These are phyloP conservation scores for Lophochroa leadbeateri DNA, from an alignment of 2,113 vertebrate species.

Conservation along the genomic window DNA sequence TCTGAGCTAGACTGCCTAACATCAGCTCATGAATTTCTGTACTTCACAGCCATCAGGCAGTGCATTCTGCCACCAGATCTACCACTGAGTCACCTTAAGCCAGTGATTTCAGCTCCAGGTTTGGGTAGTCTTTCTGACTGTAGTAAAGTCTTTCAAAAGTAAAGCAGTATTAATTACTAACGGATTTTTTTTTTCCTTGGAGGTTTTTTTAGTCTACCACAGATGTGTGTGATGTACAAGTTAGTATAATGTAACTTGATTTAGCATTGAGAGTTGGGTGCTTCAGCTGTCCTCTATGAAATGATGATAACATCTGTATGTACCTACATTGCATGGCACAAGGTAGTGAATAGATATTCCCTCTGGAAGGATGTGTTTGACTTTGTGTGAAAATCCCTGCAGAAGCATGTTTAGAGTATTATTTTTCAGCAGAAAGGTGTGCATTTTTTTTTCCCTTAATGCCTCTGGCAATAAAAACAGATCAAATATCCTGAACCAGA, in stretches of 20 bases:
- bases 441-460: accelerated
- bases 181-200: background rate
- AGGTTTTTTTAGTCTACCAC: background rate
- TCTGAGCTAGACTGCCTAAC: background rate
- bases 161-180: background rate
- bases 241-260: background rate
- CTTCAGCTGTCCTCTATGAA: background rate
- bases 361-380: background rate
- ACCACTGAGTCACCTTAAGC: background rate
- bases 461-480: background rate
- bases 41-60: background rate
- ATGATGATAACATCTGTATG: accelerated
- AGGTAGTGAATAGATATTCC: background rate
- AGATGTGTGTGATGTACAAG: background rate
- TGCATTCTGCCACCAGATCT: background rate
- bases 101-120: background rate
- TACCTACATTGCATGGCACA: background rate
- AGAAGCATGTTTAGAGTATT: background rate
- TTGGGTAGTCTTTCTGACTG: background rate
- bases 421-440: background rate
- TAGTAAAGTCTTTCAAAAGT: background rate
- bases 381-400: background rate
- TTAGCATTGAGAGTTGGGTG: background rate
- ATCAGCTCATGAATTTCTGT: background rate
- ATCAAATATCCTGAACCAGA: background rate